Evolutionary conservation across 2,797 vertebrate genomes (phyloP).

Genomic region (Coluber constrictor): DNA sequence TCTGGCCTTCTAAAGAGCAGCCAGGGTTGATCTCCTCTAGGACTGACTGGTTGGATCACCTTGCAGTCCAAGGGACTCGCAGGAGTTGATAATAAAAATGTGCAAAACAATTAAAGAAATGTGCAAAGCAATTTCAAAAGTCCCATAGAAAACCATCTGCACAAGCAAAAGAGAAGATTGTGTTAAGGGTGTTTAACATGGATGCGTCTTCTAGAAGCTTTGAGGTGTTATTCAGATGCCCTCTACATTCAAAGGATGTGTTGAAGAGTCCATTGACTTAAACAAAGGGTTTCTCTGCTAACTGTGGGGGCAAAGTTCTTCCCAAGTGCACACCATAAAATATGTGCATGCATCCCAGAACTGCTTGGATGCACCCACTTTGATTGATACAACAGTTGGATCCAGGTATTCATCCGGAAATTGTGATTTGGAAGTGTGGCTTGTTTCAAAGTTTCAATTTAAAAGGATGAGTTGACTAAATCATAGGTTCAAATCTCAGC

Average conservation of each 20-base stretch:
- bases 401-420: not conserved
- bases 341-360: not conserved
- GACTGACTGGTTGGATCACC: no score
- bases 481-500: not conserved
- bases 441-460: not conserved
- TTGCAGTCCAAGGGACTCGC: no score
- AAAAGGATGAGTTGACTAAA: not conserved
- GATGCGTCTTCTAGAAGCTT: not conserved
- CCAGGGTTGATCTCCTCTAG: no score
- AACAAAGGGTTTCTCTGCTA: not conserved
- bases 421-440: not conserved
- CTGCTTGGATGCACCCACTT: not conserved
- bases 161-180: no score
- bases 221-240: not conserved
- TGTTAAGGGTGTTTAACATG: not conserved
- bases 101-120: no score
- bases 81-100: no score
- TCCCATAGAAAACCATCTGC: no score
- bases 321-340: not conserved
- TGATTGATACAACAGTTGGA: not conserved
- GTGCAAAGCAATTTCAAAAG: no score
- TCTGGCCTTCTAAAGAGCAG: no score
- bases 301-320: not conserved
- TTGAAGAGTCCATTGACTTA: not conserved
- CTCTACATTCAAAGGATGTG: not conserved